Evolutionary conservation across 2,797 vertebrate genomes (phyloP), one percentile per base, ranked within the genome.

Genomic region (Eupleurogrammus muticus): DNA sequence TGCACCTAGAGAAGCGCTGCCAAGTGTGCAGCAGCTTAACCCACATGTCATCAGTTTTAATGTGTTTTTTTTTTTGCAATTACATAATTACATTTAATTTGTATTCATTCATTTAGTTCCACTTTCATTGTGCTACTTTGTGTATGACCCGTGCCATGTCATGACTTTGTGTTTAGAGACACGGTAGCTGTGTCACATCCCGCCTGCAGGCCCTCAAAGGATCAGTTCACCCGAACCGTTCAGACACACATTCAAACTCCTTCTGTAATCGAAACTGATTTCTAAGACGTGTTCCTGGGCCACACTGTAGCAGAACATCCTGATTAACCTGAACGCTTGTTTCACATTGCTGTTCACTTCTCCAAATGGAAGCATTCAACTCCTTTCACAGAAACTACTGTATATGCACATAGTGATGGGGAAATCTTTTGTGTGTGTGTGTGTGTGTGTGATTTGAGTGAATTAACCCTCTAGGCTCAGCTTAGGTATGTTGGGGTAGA

Each of bases 1-100:
- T 89, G 83, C 85, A 79, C 57, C 68, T 63, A 49, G 62, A 47
- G 24, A 46, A 80, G 46, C 8, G 35, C 58, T 80, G 81, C 79
- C 89, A 80, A 90, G 68, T 64, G 35, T 42, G 40, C 60, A 50
- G 50, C 76, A 50, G 38, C 56, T 63, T 21, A 77, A 74, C 38
- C 55, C 62, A 47, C 59, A 73, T 19, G 63, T 84, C 60, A 79
- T 19, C 74, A 73, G 57, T 23, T 76, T 72, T 63, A 58, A 70
- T 57, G 65, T 49, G 24, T 20, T 48, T 52, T 59, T 32, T 2
- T 60, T 47, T 48, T n/a, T n/a, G n/a, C 4, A 42, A 47, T 59
- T 17, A 14, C 61, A 19, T 51, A 9, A 34, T 28, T 54, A 38
- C 57, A 20, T 49, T 42, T 44, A 9, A 49, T 53, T 47, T 50